Base-by-base conservation (phyloP, 37 sponge, comb jelly and placozoan genomes). In the Cladorhizidae sp. region DNA sequence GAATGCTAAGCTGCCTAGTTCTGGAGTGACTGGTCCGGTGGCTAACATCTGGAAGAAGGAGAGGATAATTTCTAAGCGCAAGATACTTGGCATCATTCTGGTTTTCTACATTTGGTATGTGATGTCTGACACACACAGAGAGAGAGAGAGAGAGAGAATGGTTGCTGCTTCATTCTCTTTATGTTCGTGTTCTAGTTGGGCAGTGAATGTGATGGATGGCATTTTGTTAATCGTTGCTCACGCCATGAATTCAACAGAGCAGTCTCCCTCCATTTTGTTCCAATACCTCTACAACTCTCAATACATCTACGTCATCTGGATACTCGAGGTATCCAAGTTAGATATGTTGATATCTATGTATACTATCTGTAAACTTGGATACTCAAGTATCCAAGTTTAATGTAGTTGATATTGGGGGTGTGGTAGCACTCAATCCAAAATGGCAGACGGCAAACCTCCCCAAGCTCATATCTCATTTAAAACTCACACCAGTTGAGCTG, bases 281-380 rank as follows among this genome's bases (percentile, higher is more conserved):
- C 64, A 25, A 57, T 38, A 73, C 36, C 31, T 86, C 61, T 80
- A 75, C 32, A 64, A 80, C 37, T 55, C 67, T 40, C n/a, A 73
- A 23, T 86, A 86, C 76, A 80, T 86, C 75, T 86, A 80, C 32
- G 64, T 18, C 0, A 43, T 86, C 0, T 86, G 87, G 87, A 17
- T 80, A 23, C 21, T 86, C 31, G 87, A 86, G 80, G 87, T 86
- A 41, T n/a, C n/a, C n/a, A n/a, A n/a, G n/a, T n/a, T n/a, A n/a
- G n/a, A n/a, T n/a, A n/a, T n/a, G n/a, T n/a, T n/a, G n/a, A n/a
- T n/a, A n/a, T n/a, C n/a, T n/a, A n/a, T n/a, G n/a, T n/a, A n/a
- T n/a, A n/a, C n/a, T n/a, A n/a, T n/a, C n/a, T n/a, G n/a, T n/a
- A n/a, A n/a, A n/a, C n/a, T n/a, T n/a, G n/a, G n/a, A n/a, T n/a